Conservation (phyloP, 2,797 vertebrate species). For the Apodemus agrarius region DNA sequence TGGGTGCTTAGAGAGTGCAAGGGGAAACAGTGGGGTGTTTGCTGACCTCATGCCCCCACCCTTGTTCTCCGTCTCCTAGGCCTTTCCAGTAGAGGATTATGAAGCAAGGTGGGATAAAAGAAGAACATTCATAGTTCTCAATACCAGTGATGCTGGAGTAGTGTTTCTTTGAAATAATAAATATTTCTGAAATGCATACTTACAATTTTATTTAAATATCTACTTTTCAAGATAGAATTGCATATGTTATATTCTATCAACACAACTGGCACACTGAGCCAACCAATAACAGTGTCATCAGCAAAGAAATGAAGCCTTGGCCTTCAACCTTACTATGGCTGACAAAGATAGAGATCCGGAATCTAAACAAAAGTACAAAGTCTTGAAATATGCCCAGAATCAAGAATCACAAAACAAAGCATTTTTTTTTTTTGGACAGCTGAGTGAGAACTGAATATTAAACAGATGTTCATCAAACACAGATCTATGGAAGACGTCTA, state of each 20-base stretch:
- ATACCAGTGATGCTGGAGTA: neutral
- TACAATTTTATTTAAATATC: neutral
- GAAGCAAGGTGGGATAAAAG: neutral
- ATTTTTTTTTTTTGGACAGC: conserved; percentile 51
- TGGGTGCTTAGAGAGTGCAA: neutral
- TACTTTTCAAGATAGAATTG: neutral
- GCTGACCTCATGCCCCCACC: neutral
- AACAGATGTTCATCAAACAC: conserved; percentile 73
- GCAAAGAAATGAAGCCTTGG: conserved; percentile 58
- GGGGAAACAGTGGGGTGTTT: neutral
- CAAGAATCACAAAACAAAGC: conserved; percentile 70
- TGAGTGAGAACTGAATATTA: conserved; percentile 72
- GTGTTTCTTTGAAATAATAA: conserved; percentile 38
- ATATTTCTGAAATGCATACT: conserved; percentile 57
- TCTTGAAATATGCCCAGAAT: conserved; percentile 72
- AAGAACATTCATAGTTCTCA: neutral
- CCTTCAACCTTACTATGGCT: conserved; percentile 65
- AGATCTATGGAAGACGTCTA: conserved; percentile 62
- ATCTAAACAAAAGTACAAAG: conserved; percentile 60
- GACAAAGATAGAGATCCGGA: conserved; percentile 70
- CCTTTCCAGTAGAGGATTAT: neutral
- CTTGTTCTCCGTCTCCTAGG: neutral
- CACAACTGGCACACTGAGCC: conserved; percentile 28
- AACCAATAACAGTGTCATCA: conserved; percentile 19
- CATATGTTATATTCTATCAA: conserved; percentile 42